Conservation (phyloP, 2,113 vertebrate genomes). For the Chroicocephalus ridibundus region DNA sequence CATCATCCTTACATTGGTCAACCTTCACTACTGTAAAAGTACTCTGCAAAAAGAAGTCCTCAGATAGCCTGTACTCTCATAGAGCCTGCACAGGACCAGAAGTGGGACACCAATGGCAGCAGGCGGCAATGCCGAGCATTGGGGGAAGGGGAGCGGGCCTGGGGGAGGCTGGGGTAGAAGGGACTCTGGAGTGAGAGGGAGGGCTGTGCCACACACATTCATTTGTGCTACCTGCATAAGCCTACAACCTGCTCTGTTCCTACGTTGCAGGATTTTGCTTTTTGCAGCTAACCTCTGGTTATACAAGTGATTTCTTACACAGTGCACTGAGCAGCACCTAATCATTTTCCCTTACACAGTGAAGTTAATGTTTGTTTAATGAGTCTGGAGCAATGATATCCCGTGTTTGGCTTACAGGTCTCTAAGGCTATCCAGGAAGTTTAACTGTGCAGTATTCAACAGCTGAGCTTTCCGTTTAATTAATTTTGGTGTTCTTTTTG, state of each 20-base stretch:
- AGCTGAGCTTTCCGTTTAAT: neutral
- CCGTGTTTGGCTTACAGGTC: neutral
- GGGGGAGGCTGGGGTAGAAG: accelerated
- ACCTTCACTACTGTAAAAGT: neutral
- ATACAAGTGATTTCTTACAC: neutral
- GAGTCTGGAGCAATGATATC: neutral
- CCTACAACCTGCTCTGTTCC: neutral
- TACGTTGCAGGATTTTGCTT: neutral
- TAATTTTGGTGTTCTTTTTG: neutral
- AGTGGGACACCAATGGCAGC: neutral
- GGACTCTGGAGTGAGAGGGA: neutral
- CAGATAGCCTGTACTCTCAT: neutral
- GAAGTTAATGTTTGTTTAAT: neutral
- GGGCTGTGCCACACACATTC: neutral
- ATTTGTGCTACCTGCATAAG: neutral
- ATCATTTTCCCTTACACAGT: neutral
- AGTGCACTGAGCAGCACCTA: neutral
- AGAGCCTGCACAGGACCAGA: neutral
- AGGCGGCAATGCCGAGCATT: neutral
- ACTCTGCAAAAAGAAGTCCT: neutral
- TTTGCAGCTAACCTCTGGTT: neutral
- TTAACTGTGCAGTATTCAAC: neutral
- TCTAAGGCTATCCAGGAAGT: neutral
- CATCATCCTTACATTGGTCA: neutral
- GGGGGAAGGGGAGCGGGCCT: neutral